Base-by-base conservation (phyloP, 2,888 invertebrate genomes). In the Macaria liturata region DNA sequence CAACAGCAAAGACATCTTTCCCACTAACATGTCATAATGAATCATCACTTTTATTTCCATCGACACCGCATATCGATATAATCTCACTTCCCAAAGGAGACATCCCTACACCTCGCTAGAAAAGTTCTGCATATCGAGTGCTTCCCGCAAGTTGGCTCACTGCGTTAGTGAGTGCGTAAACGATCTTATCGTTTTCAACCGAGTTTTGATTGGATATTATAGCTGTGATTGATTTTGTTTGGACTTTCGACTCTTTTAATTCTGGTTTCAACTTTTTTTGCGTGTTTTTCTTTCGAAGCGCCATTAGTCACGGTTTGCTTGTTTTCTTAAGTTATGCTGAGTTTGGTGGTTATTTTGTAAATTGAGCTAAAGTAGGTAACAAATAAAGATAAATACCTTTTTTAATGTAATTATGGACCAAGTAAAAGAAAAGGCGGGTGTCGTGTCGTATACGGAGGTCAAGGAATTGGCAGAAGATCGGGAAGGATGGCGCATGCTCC, bases 161-260 rank as follows among this genome's bases (percentile, higher is more conserved):
- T 62, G 72, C 72, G 77, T 83, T 81, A 82, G 83, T 75, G 73
- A 70, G 69, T 72, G 75, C 75, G 76, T 78, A 76, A 78, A 81
- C 78, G 75, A 70, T 80, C 86, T 84, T 86, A 86, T 85, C 82
- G 80, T 75, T 82, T 81, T 80, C 78, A 84, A 83, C 78, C 75
- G 77, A 76, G 74, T 81, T 81, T 83, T 81, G 77, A 81, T 81
- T 80, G 74, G 68, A 77, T 75, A 64, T 66, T 68, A 63, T 20
- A 46, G 49, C 34, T 53, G 49, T 68, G 64, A 67, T 67, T 64
- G 62, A 66, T 68, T 59, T 60, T 57, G 57, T 65, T 65, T 62
- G 59, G 4, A 59, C 47, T 55, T n/a, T 54, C 40, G 44, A 9
- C 54, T 45, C 32, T 59, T 50, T 34, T 47, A 47, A 47, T 34